These are phyloP conservation scores for Papilio protenor DNA, from an alignment of 2,888 invertebrate species.

Conservation along the genomic window DNA sequence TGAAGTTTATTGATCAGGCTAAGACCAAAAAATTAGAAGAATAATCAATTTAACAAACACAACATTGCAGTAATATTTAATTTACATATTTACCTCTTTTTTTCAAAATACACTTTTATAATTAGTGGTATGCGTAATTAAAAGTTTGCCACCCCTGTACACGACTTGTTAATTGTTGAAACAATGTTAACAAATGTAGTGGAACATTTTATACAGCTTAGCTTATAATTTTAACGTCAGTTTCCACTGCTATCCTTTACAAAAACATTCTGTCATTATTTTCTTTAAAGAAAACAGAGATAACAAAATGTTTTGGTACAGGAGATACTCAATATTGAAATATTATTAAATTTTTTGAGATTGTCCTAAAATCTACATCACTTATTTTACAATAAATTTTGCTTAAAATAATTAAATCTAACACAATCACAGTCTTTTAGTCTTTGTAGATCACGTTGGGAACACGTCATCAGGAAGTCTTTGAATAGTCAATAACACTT, in stretches of 20 bases:
- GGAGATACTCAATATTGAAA: not conserved
- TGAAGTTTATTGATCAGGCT: not conserved
- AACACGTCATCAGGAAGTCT: constrained; percentile 39
- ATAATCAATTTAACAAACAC: too few species aligned
- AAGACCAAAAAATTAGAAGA: too few species aligned
- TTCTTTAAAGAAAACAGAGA: not conserved
- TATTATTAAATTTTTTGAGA: constrained; percentile 38
- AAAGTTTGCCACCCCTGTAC: constrained; percentile 1
- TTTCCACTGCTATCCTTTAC: not conserved
- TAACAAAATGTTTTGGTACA: not conserved
- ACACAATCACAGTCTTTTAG: constrained; percentile 79
- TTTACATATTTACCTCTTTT: not conserved
- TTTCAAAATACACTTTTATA: not conserved
- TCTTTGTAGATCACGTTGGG: constrained; percentile 64
- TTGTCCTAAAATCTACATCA: constrained; percentile 51
- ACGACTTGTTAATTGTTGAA: not conserved
- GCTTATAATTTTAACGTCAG: not conserved
- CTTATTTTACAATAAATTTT: constrained; percentile 47
- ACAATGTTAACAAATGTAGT: constrained; percentile 29
- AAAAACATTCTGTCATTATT: not conserved
- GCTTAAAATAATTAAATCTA: constrained; percentile 53
- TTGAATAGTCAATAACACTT: constrained; percentile 48
- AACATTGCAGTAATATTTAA: not conserved
- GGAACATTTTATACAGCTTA: constrained; percentile 24
- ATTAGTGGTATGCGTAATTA: not conserved